Conservation (phyloP, 2,888 invertebrate species). For the Drosophila borealis region DNA sequence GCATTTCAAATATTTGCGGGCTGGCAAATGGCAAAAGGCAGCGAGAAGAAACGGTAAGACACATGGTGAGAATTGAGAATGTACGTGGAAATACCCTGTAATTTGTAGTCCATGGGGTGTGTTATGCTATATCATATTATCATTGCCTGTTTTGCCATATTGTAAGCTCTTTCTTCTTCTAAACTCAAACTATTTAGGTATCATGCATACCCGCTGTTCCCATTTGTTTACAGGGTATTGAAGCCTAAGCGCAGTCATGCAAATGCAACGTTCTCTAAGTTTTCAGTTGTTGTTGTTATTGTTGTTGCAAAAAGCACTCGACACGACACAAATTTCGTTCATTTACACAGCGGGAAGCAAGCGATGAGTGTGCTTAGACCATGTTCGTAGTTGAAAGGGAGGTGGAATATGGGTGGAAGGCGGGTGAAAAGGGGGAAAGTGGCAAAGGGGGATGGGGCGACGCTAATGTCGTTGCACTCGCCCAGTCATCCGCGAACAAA, state of each 20-base stretch:
- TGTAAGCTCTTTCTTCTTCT: no score
- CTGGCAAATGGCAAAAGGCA: slow-evolving; percentile 59
- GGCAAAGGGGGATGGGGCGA: slow-evolving; percentile 7
- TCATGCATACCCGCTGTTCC: slow-evolving; percentile 7
- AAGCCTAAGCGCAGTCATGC: slow-evolving; percentile 48
- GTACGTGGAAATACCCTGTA: slow-evolving; percentile 33
- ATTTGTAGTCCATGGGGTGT: no score
- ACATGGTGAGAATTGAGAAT: no score
- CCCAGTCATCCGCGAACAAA: slow-evolving; percentile 31
- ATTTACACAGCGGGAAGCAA: slow-evolving; percentile 61
- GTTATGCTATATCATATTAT: background rate
- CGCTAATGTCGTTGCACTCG: slow-evolving; percentile 73
- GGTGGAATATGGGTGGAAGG: background rate
- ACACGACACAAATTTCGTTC: slow-evolving; percentile 68
- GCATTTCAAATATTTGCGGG: slow-evolving; percentile 65
- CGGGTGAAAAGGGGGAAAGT: background rate
- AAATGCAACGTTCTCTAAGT: slow-evolving; percentile 60
- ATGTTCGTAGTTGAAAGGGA: slow-evolving; percentile 1
- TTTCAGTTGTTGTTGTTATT: slow-evolving; percentile 23
- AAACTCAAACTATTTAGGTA: no score
- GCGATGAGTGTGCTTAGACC: slow-evolving; percentile 33
- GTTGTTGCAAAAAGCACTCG: slow-evolving; percentile 59
- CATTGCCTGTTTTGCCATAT: background rate
- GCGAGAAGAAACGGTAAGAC: slow-evolving; percentile 11
- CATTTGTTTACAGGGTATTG: slow-evolving; percentile 38